These are phyloP conservation scores for Plecturocebus donacophilus DNA, from an alignment of 2,113 vertebrate species.

Conservation along the genomic window DNA sequence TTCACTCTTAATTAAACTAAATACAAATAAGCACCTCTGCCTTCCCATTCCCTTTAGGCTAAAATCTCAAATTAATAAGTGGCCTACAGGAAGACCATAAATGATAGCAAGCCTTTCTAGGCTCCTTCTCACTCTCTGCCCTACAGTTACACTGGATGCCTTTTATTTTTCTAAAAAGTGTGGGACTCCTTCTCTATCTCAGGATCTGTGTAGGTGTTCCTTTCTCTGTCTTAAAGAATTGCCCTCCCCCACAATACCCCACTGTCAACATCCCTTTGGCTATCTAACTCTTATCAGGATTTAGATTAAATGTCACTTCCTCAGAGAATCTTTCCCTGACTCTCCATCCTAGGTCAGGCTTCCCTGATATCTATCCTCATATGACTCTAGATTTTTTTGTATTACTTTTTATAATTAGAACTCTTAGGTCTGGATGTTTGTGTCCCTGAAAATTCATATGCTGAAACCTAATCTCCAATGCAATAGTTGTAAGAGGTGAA, in stretches of 20 bases:
- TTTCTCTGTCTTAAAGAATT: neutral
- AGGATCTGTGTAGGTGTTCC: neutral
- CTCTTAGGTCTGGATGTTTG: neutral
- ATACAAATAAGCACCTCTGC: neutral
- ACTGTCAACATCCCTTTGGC: neutral
- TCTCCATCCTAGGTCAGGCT: neutral
- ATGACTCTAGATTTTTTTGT: neutral
- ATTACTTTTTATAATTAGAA: neutral
- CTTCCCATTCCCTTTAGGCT: neutral
- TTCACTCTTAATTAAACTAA: neutral
- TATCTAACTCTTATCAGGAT: neutral
- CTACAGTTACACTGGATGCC: neutral
- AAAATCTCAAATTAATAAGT: constrained; percentile 28
- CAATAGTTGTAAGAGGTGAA: neutral
- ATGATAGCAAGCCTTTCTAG: neutral
- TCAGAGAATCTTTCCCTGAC: neutral
- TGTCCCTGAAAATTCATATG: neutral
- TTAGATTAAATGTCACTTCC: neutral
- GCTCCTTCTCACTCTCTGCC: neutral
- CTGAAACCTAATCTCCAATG: neutral
- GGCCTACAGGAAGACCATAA: neutral
- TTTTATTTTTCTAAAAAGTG: neutral
- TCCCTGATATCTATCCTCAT: neutral
- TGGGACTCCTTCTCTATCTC: neutral
- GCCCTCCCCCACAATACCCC: fast-evolving